Base-by-base conservation (phyloP, 2,888 invertebrate species). In the Acleris emargana region DNA sequence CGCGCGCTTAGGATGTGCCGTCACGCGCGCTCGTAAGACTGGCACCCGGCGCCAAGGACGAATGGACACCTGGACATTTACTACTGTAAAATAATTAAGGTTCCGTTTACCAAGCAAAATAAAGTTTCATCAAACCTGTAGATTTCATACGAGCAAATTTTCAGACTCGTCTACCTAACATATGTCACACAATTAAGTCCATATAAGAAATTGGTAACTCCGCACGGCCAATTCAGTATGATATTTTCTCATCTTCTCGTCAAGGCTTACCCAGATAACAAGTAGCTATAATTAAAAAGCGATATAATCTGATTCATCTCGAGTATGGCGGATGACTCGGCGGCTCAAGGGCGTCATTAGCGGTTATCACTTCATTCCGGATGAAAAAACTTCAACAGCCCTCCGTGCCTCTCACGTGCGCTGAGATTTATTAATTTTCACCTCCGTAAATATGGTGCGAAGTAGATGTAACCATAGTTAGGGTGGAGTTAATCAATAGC, bases 331-430 rank as follows among this genome's bases (percentile, higher is more conserved):
- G 86, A 88, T 91, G 91, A 91, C 89, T 88, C 88, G 81, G 79
- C 80, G 72, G 67, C 86, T 83, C 77, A 77, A 80, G 84, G 76
- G 76, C 78, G 89, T 90, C 92, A 91, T 91, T 92, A 92, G 91
- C 84, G 89, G 91, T 92, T 92, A 92, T 92, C 92, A 92, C 92
- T 92, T 87, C 91, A 91, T 92, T 92, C 92, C 92, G 84, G 88
- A 77, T 91, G 92, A 92, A 92, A 92, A 92, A 91, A 86, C 88
- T 90, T 92, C 89, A 92, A 92, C 91, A 88, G 86, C 87, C 82
- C 89, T 87, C 81, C 74, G 73, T 76, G 75, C 71, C 80, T 82
- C 89, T 87, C 86, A 88, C 86, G 88, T 89, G 85, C 88, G 80
- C 84, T 79, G 86, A 84, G 91, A 90, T 92, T 92, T 91, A 92